Conservation (phyloP, 2,113 vertebrate genomes). For the Siniperca chuatsi region DNA sequence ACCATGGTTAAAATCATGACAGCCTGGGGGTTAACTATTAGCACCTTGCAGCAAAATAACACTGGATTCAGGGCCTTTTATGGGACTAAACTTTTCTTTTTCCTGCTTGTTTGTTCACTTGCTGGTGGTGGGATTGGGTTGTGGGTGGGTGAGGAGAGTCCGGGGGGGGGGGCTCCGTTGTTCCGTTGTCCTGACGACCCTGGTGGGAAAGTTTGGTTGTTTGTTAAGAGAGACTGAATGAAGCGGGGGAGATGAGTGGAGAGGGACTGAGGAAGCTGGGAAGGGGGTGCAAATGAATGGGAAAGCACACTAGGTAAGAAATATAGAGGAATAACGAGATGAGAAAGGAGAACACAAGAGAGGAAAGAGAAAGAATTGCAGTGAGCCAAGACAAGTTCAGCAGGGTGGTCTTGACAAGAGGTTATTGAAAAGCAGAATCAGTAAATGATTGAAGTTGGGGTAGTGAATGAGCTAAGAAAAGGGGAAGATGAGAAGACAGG, state of each 20-base stretch:
- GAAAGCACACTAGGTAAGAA: slow-evolving; percentile 31
- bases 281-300: slow-evolving; percentile 47
- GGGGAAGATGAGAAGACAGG: slow-evolving; percentile 42
- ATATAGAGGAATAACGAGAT: slow-evolving; percentile 32
- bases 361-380: neutral
- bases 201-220: slow-evolving; percentile 74
- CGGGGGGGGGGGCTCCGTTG: neutral
- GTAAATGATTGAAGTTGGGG: neutral
- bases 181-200: slow-evolving; percentile 72
- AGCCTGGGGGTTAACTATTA: slow-evolving; percentile 22
- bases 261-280: slow-evolving; percentile 46
- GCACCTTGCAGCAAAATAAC: slow-evolving; percentile 29
- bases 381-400: slow-evolving; percentile 4
- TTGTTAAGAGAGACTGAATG: slow-evolving; percentile 68
- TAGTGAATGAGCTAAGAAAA: slow-evolving; percentile 21
- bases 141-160: slow-evolving; percentile 31
- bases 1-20: slow-evolving; percentile 24
- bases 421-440: slow-evolving; percentile 7
- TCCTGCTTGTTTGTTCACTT: slow-evolving; percentile 67
- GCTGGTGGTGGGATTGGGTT: slow-evolving; percentile 43
- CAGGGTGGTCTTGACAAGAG: slow-evolving; percentile 26
- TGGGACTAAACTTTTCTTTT: slow-evolving; percentile 38
- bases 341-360: slow-evolving; percentile 38
- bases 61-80: slow-evolving; percentile 22
- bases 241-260: slow-evolving; percentile 53